A percentile compares a stretch with the other conserved stretches of the same genome.
phyloP scores from a whole-genome alignment of 2,797 vertebrate genomes.

The Sternotherus odoratus region DNA sequence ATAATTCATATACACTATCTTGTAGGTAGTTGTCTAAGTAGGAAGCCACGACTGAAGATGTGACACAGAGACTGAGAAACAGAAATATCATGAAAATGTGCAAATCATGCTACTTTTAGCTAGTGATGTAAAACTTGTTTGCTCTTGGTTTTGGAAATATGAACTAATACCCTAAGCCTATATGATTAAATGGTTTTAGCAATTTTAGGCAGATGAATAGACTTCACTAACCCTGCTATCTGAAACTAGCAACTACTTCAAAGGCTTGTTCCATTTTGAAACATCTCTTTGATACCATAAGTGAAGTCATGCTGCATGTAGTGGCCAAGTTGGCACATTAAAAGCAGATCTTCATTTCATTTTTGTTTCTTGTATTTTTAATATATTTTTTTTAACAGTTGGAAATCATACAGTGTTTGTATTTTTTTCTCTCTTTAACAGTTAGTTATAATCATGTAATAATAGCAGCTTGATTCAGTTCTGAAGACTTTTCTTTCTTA shows the following conservation, averaged over 20 bases:
- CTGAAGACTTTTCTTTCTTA: neutral
- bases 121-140: constrained; percentile 9
- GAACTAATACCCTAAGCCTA: neutral
- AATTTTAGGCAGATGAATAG: constrained; percentile 19
- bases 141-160: neutral
- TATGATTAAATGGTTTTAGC: constrained; percentile 37
- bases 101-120: constrained; percentile 1
- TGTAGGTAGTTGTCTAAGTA: neutral
- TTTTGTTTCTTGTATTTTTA: neutral
- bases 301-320: neutral
- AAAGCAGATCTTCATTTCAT: neutral
- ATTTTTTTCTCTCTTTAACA: neutral
- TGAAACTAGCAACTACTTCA: constrained; percentile 4
- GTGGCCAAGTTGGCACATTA: neutral
- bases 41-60: constrained; percentile 1
- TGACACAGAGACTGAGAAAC: neutral
- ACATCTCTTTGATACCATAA: neutral
- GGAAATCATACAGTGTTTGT: neutral
- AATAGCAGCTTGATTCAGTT: neutral
- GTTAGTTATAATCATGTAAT: constrained; percentile 4
- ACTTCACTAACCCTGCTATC: constrained; percentile 13
- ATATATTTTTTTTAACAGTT: constrained; percentile 16
- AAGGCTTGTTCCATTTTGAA: neutral
- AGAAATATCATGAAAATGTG: constrained; percentile 1
- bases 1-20: constrained; percentile 22